These are phyloP conservation scores for Tachycineta bicolor DNA, from an alignment of 2,113 vertebrate species.

Conservation along the genomic window DNA sequence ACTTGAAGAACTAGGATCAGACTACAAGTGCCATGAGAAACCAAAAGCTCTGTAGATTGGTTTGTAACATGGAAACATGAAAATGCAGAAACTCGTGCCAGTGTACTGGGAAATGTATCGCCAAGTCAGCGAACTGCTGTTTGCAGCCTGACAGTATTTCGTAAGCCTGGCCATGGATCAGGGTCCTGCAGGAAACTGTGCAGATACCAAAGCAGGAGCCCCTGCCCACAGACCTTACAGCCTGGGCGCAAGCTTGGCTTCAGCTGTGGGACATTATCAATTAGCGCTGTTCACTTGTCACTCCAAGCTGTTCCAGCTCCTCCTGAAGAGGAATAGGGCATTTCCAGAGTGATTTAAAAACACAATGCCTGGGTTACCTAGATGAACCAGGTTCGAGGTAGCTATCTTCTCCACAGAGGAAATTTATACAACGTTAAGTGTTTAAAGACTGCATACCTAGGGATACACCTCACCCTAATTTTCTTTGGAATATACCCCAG, in stretches of 20 bases:
- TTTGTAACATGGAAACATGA: rapidly evolving
- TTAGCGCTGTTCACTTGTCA: not conserved
- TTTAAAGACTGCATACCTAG: too few species aligned
- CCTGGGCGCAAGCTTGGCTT: not conserved
- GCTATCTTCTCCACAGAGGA: not conserved
- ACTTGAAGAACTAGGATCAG: not conserved
- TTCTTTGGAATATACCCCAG: not conserved
- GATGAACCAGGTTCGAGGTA: not conserved
- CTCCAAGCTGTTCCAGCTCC: not conserved
- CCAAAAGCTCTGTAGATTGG: not conserved
- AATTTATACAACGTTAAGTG: rapidly evolving
- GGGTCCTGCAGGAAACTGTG: not conserved
- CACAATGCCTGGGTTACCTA: rapidly evolving
- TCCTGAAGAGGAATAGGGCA: not conserved
- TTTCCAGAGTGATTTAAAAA: not conserved
- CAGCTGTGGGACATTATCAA: not conserved
- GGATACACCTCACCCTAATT: not conserved
- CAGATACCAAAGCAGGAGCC: not conserved
- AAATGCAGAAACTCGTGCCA: not conserved
- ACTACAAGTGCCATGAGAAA: not conserved
- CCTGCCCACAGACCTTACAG: not conserved
- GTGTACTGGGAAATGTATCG: not conserved
- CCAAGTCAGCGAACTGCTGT: not conserved
- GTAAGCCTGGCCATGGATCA: not conserved
- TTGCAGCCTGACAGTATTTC: not conserved